Conservation (phyloP, 2,888 invertebrate genomes). For the Sicus ferrugineus region DNA sequence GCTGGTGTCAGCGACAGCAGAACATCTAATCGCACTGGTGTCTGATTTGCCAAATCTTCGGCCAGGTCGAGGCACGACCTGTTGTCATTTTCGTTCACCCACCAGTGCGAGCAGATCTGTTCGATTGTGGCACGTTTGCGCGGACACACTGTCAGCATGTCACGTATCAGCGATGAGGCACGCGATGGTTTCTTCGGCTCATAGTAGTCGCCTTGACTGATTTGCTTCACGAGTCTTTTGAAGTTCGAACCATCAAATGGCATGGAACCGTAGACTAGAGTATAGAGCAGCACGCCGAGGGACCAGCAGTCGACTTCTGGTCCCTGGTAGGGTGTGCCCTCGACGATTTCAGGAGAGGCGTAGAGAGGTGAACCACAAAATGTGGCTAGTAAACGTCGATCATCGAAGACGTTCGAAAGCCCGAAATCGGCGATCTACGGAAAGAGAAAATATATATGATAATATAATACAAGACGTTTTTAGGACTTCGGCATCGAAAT, state of each 20-base stretch:
- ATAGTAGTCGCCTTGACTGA: conserved; percentile 96
- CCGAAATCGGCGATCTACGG: conserved; percentile 97
- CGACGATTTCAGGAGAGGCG: conserved; percentile 97
- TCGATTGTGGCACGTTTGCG: conserved; percentile 88
- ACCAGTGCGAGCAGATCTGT: conserved; percentile 95
- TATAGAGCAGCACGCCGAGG: conserved; percentile 94
- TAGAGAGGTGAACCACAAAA: conserved; percentile 97
- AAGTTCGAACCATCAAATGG: conserved; percentile 99
- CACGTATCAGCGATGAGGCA: conserved; percentile 91
- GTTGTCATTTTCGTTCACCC: conserved; percentile 90
- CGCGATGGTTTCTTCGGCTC: conserved; percentile 94
- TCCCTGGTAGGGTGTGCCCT: conserved; percentile 95
- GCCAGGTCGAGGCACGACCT: conserved; percentile 85
- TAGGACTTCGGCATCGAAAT: not conserved
- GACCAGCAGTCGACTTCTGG: conserved; percentile 97
- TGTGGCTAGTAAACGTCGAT: conserved; percentile 83
- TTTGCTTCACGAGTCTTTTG: conserved; percentile 94
- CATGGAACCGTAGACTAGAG: conserved; percentile 99
- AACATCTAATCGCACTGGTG: conserved; percentile 87
- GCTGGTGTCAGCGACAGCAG: conserved; percentile 86
- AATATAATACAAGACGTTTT: not conserved
- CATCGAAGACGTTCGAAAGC: conserved; percentile 94
- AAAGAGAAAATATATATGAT: conserved; percentile 15
- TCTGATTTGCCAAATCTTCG: conserved; percentile 88
- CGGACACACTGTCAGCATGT: conserved; percentile 94